Conservation (phyloP, 2,888 invertebrate genomes). For the Ennomos quercinarius region DNA sequence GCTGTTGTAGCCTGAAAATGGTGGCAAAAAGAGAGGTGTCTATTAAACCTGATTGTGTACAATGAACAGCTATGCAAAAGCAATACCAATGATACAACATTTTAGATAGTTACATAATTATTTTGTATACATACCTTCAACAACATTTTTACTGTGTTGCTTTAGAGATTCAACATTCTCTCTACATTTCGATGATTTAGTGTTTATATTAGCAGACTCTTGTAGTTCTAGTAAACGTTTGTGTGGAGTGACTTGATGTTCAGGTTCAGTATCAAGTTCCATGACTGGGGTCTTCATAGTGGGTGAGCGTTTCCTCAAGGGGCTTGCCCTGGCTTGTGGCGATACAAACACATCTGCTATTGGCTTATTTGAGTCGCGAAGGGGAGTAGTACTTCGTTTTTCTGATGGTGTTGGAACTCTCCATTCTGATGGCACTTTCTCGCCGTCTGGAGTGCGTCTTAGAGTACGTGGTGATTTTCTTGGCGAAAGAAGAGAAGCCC, state of each 20-base stretch:
- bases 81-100: too few relatives aligned
- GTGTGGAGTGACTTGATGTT: conserved; percentile 45
- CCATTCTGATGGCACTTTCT: conserved; percentile 30
- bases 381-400: conserved; percentile 37
- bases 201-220: conserved; percentile 4
- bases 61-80: too few relatives aligned
- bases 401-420: conserved; percentile 41
- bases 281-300: conserved; percentile 52
- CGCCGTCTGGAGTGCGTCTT: conserved; percentile 36
- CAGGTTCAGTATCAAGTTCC: conserved; percentile 43
- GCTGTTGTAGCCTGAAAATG: conserved; percentile 63
- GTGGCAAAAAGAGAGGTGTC: background rate
- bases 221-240: conserved; percentile 26
- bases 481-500: conserved; percentile 33
- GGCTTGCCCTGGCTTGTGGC: conserved; percentile 52
- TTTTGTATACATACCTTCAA: conserved; percentile 55
- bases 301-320: conserved; percentile 44
- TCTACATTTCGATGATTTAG: conserved; percentile 6
- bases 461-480: conserved; percentile 39
- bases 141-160: conserved; percentile 38
- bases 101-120: too few relatives aligned
- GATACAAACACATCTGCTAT: conserved; percentile 56
- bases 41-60: background rate
- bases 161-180: conserved; percentile 3
- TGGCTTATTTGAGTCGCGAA: conserved; percentile 11